A percentile compares a stretch with the other conserved stretches of the same genome.
These are phyloP conservation scores for Serripes groenlandicus DNA, from an alignment of 2,888 invertebrate genomes.

Conservation along the genomic window DNA sequence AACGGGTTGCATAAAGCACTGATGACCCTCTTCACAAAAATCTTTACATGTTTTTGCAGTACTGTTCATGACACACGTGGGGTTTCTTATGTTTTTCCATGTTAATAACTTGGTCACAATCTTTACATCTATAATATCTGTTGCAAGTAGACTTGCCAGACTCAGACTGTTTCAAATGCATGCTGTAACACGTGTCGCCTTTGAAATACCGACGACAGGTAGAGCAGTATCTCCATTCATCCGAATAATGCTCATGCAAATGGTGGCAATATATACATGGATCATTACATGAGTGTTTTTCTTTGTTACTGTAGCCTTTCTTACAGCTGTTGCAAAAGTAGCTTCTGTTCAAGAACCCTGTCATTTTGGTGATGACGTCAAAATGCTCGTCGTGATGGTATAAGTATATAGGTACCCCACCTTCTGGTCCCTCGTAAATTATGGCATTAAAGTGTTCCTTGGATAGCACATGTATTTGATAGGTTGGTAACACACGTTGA, in stretches of 20 bases:
- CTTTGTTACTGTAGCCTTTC: slow-evolving; percentile 58
- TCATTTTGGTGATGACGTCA: slow-evolving; percentile 57
- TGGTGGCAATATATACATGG: slow-evolving; percentile 44
- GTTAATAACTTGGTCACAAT: slow-evolving; percentile 10
- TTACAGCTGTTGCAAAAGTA: slow-evolving; percentile 56
- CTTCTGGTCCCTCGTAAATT: no score
- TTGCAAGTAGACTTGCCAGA: slow-evolving; percentile 28
- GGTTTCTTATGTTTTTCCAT: neutral
- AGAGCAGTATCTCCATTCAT: slow-evolving; percentile 41
- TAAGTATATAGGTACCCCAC: no score
- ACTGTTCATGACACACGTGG: slow-evolving; percentile 31
- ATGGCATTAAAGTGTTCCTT: slow-evolving; percentile 33
- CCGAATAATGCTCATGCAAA: slow-evolving; percentile 26
- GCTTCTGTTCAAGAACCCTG: slow-evolving; percentile 50
- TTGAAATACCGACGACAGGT: slow-evolving; percentile 27
- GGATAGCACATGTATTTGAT: slow-evolving; percentile 24
- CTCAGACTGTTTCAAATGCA: slow-evolving; percentile 24
- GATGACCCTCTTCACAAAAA: slow-evolving; percentile 21
- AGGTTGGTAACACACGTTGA: slow-evolving; percentile 8
- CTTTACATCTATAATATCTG: slow-evolving; percentile 9
- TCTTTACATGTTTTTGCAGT: slow-evolving; percentile 37
- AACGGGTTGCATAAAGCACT: slow-evolving; percentile 29
- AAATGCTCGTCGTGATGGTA: slow-evolving; percentile 57
- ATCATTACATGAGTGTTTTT: slow-evolving; percentile 58
- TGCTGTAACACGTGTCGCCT: slow-evolving; percentile 13